Conservation (phyloP, 1,140 invertebrate species). For the Lasaia peninsularis region DNA sequence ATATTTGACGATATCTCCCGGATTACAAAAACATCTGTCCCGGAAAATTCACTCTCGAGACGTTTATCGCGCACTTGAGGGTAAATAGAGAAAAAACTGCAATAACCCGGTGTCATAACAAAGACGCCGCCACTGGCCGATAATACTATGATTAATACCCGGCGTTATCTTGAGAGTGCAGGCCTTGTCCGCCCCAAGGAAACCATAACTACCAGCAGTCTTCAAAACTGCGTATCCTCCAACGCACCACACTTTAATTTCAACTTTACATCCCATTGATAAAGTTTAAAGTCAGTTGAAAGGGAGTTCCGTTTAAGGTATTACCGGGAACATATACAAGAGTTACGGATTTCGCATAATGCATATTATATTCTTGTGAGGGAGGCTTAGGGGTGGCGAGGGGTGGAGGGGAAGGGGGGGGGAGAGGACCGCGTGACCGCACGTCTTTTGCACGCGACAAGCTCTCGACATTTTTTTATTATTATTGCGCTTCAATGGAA, state of each 20-base stretch:
- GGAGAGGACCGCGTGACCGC: conserved; percentile 56
- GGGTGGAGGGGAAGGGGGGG: conserved; percentile 19
- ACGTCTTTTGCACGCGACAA: conserved; percentile 75
- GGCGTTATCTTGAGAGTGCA: conserved; percentile 74
- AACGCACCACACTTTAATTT: not conserved
- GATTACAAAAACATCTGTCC: conserved; percentile 73
- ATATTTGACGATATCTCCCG: conserved; percentile 55
- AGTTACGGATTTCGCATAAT: conserved; percentile 76
- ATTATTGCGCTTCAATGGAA: conserved; percentile 75
- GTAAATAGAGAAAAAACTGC: conserved; percentile 73
- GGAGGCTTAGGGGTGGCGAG: conserved; percentile 29
- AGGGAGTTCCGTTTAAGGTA: conserved; percentile 42
- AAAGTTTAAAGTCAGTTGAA: conserved; percentile 7
- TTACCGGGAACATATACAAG: conserved; percentile 57
- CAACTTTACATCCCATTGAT: not conserved
- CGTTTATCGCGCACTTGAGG: conserved; percentile 60
- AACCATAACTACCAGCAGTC: conserved; percentile 20
- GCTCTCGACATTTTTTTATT: conserved; percentile 76
- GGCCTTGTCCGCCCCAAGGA: conserved; percentile 46
- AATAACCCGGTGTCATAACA: conserved; percentile 74
- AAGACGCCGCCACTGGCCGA: conserved; percentile 65
- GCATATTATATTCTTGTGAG: conserved; percentile 69
- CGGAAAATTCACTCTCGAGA: conserved; percentile 72
- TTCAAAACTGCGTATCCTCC: conserved; percentile 20
- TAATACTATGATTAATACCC: conserved; percentile 76